Evolutionary conservation across 2,888 invertebrate species (phyloP), one percentile per base, ranked within the genome.

Genomic region (Lycia hirtaria): DNA sequence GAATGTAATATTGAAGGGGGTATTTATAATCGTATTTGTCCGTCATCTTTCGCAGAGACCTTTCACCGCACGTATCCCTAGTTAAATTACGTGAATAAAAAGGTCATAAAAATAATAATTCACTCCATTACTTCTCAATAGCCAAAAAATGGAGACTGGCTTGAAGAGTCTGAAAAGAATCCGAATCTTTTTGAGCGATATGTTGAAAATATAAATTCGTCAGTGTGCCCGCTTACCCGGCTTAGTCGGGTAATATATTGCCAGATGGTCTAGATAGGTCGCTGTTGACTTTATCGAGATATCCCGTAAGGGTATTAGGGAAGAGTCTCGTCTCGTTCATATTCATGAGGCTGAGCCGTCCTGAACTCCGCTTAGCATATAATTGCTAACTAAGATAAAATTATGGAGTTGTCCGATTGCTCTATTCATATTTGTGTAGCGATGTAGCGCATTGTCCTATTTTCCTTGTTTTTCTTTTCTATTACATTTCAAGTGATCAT

Each of bases 221-320:
- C 61, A 55, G 56, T 54, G 52, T 56, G 55, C 62, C 62, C 54
- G 44, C 62, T 22, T 49, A 60, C 59, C 65, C 63, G 63, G 65
- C 73, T 71, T 76, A 71, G 68, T 62, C 53, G 56, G 56, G 68
- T 71, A 73, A 76, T 76, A 73, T 73, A 76, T 76, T 64, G 68
- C 62, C 68, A 63, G 56, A 66, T 70, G 68, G 62, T 67, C 69
- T 69, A 63, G 65, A 64, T 62, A 64, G 61, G 66, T 55, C 56
- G 61, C 61, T 62, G 70, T 72, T 71, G 69, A 69, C 71, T 71
- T 72, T 73, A 76, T 79, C 73, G 59, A 60, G 64, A 71, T 68
- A 69, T 67, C 64, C 64, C 63, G 66, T 64, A 69, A 68, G 65
- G 65, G 68, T 66, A 68, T 68, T 68, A 67, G 53, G 63, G 48